Evolutionary conservation across 2,888 invertebrate genomes (phyloP).

Genomic region (Andricus quercusramuli): DNA sequence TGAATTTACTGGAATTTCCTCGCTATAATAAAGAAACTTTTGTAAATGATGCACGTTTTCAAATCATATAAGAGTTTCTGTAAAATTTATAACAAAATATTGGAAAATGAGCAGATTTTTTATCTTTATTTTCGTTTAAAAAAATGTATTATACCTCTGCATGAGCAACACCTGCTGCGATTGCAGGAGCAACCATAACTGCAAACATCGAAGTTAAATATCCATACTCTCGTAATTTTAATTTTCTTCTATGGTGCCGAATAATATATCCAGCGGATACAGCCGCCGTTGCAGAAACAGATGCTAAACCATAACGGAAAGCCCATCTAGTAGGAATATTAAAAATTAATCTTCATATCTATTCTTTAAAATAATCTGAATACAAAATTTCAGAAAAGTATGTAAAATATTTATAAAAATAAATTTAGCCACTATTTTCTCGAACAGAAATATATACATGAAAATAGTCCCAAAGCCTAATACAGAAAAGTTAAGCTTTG

Average conservation of each 20-base stretch:
- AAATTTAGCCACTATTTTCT: too few relatives aligned
- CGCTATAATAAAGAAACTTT: too few relatives aligned
- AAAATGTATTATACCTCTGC: not conserved
- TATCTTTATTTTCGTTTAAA: not conserved
- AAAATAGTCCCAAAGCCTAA: too few relatives aligned
- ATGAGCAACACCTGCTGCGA: conserved; percentile 74
- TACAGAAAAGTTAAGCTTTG: too few relatives aligned
- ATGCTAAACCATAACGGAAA: not conserved
- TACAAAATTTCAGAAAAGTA: not conserved
- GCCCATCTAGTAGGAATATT: conserved; percentile 9
- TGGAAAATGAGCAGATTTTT: too few relatives aligned
- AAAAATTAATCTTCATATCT: not conserved
- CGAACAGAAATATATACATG: too few relatives aligned
- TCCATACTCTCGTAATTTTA: conserved; percentile 83
- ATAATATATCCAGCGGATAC: conserved; percentile 83
- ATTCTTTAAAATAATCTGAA: not conserved
- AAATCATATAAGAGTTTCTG: too few relatives aligned
- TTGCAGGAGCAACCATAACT: conserved; percentile 82
- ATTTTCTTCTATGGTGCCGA: conserved; percentile 82
- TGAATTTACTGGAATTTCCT: too few relatives aligned
- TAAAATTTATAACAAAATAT: too few relatives aligned
- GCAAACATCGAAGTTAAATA: conserved; percentile 83
- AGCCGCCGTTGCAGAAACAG: not conserved
- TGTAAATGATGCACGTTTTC: too few relatives aligned
- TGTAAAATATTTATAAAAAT: not conserved